phyloP scores from a whole-genome alignment of 2,797 vertebrate genomes.

The Cuniculus paca region DNA sequence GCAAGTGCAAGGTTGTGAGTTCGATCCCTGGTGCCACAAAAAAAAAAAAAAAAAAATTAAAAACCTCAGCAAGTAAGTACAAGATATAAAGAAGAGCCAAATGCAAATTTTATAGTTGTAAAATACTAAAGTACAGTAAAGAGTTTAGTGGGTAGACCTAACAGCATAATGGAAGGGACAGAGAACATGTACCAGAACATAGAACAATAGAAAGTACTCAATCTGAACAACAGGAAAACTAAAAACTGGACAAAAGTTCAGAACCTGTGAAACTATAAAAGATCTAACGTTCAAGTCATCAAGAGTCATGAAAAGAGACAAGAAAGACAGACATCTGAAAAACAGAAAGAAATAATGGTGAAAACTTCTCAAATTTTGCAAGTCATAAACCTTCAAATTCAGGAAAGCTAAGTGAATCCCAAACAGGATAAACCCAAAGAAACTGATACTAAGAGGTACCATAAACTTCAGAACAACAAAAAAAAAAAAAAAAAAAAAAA shows the following conservation, averaged over 20 bases:
- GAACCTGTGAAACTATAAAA: background rate
- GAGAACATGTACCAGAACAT: constrained; percentile 3
- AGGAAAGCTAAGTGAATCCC: background rate
- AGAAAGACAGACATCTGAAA: background rate
- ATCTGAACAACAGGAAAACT: background rate
- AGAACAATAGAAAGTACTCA: background rate
- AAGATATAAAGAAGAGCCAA: constrained; percentile 38
- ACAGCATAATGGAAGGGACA: constrained; percentile 11
- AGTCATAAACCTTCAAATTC: background rate
- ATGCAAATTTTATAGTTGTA: background rate
- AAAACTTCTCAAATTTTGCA: background rate
- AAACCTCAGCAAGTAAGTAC: background rate
- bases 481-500: background rate
- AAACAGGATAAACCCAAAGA: constrained; percentile 41
- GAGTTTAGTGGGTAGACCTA: background rate
- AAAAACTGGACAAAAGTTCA: background rate
- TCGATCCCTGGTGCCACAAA: too few relatives aligned
- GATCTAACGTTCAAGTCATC: background rate
- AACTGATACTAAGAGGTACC: constrained; percentile 23
- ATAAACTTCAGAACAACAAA: constrained; percentile 39
- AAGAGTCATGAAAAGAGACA: background rate
- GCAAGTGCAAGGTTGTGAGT: too few relatives aligned
- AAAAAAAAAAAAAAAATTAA: constrained; percentile 48
- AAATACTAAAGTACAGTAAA: background rate
- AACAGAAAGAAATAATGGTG: background rate